Evolutionary conservation across 2,113 vertebrate genomes (phyloP).

Genomic region (Donacobius atricapilla): DNA sequence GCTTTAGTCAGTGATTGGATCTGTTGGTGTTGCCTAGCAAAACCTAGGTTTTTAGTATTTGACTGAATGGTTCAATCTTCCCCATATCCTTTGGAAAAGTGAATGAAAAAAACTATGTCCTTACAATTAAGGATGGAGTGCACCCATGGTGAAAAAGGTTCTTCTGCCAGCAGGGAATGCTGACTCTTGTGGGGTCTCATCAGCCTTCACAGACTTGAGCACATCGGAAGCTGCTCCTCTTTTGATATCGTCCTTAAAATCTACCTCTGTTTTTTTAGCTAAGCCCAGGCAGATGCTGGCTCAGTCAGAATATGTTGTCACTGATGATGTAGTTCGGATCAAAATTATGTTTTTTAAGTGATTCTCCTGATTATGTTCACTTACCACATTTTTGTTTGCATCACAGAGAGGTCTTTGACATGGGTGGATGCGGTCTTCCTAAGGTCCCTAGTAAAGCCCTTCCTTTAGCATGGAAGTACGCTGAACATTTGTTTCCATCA

Average conservation of each 20-base stretch:
- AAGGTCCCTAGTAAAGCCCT: not conserved
- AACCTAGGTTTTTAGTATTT: not conserved
- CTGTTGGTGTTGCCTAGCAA: not conserved
- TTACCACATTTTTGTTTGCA: not conserved
- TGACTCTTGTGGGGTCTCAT: not conserved
- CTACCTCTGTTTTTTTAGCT: not conserved
- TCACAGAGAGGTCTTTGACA: not conserved
- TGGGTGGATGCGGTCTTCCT: not conserved
- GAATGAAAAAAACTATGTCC: not conserved
- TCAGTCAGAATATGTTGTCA: not conserved
- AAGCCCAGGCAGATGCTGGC: not conserved
- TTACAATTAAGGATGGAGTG: not conserved
- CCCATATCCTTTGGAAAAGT: not conserved
- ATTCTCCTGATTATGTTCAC: not conserved
- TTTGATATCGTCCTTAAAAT: not conserved
- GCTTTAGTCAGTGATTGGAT: not conserved
- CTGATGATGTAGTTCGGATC: not conserved
- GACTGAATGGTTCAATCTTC: not conserved
- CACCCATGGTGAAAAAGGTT: not conserved
- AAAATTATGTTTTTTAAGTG: not conserved
- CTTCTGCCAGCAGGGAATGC: not conserved
- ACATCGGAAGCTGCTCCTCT: not conserved
- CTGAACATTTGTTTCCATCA: not conserved
- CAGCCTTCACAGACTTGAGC: not conserved
- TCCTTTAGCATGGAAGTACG: not conserved